Base-by-base conservation (phyloP, 2,113 vertebrate species). In the Paralichthys olivaceus region DNA sequence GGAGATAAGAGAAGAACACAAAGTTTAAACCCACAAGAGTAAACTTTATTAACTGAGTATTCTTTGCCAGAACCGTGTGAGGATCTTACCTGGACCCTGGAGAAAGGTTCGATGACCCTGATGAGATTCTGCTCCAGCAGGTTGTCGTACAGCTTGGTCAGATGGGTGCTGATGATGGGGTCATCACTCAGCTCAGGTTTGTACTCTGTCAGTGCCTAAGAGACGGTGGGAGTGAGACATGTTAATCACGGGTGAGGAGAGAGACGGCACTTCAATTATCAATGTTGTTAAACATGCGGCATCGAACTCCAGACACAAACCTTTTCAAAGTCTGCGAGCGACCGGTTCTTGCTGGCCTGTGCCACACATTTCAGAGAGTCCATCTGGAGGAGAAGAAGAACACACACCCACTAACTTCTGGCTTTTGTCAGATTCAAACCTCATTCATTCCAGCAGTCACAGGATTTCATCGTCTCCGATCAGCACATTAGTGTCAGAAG, bases 101-200 rank as follows among this genome's bases (percentile, higher is more conserved):
- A 99, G 93, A 99, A 99, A 64, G 97, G 97, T 62, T 99, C 97
- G 9, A 99, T 98, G 91, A 97, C 97, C 81, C 97, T 93, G 93
- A 99, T 98, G 88, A 99, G 96, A 80, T 99, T 99, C 95, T 98
- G 96, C 91, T 99, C 97, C 94, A 99, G 91, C 93, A 99, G 94
- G 83, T 97, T 98, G 91, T 99, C 97, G 22, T 98, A 99, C 40
- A 99, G 94, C 82, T 96, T 97, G 78, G 95, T 96, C 94, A 99
- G 90, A 72, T 99, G 97, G 66, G 96, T 98, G 90, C 93, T 97
- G 88, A 99, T 99, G 91, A 99, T 98, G 45, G 97, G 97, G 92
- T 99, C 97, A 13, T 98, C 96, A 92, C 96, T 95, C 93, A 99
- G 96, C 91, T 99, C 97, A 54, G 94, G 95, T 88, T 95, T 95